Evolutionary conservation across 2,888 invertebrate species (phyloP), one percentile per base, ranked within the genome.

Genomic region (Abrostola tripartita): DNA sequence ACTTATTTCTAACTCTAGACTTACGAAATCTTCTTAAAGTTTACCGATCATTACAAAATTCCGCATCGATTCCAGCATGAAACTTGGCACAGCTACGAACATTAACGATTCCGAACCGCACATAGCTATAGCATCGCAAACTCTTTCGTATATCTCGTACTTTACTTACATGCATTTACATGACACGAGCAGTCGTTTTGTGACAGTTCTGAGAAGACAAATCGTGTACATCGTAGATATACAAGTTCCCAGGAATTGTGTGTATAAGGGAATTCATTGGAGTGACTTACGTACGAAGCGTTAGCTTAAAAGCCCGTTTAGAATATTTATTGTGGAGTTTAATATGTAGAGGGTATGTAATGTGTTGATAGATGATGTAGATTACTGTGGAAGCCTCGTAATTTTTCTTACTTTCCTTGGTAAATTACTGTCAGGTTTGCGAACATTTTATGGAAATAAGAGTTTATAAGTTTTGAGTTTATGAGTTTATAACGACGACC

Each of bases 181-280:
- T 83, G 86, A 85, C 80, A 65, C 54, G 70, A 76, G 74, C 83
- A 84, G 79, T 82, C 79, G 77, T 71, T n/a, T 80, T 78, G 68
- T 83, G 88, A 86, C 86, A 88, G 84, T 81, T 77, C 71, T 61
- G 50, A 52, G 74, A 83, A 86, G 87, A 88, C 85, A 87, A 88
- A 87, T 88, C 81, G 85, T 81, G 75, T 76, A 73, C 71, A 74
- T 63, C 73, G 74, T 74, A n/a, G n/a, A n/a, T n/a, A 75, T 74
- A 79, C 77, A 80, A 83, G 77, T 84, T 85, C 68, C 69, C 54
- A 74, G 60, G 67, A 77, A 80, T 75, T 74, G 72, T 78, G 68
- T 62, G 49, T 53, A n/a, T n/a, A 61, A 64, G 68, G 47, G 60
- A 79, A 73, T 78, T 69, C 78, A 73, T 80, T 73, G 65, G 65